Conservation (phyloP, 2,888 invertebrate species). For the Pammene aurita region DNA sequence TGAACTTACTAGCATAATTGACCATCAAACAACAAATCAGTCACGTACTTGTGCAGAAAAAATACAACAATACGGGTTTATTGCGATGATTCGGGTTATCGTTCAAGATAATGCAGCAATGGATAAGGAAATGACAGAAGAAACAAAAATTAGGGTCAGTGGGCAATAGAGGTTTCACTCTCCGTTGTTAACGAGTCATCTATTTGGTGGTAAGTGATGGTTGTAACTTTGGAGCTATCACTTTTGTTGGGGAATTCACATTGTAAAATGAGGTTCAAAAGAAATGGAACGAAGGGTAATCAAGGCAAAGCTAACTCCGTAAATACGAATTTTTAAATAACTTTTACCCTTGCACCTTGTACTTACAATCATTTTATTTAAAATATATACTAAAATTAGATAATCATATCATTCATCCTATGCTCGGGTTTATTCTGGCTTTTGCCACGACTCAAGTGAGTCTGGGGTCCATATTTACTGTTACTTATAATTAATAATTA, state of each 20-base stretch:
- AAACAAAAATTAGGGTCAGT: slow-evolving; percentile 26
- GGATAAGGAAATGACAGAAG: slow-evolving; percentile 10
- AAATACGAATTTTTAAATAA: too few relatives aligned
- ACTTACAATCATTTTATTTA: too few relatives aligned
- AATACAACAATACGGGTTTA: slow-evolving; percentile 1
- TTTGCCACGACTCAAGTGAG: too few relatives aligned
- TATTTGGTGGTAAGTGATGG: slow-evolving; percentile 22
- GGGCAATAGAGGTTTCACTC: slow-evolving; percentile 34
- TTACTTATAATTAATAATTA: too few relatives aligned
- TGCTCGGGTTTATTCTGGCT: too few relatives aligned
- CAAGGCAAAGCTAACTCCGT: too few relatives aligned
- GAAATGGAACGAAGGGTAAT: neutral
- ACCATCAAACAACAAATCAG: too few relatives aligned
- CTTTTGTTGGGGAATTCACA: slow-evolving; percentile 20
- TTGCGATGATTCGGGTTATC: slow-evolving; percentile 15
- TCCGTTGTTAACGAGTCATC: slow-evolving; percentile 23
- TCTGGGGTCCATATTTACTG: too few relatives aligned
- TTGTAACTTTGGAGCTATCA: slow-evolving; percentile 19
- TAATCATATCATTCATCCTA: too few relatives aligned
- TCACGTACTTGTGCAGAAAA: too few relatives aligned
- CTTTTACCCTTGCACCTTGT: too few relatives aligned
- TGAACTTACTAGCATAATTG: slow-evolving; percentile 2
- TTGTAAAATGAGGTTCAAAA: neutral
- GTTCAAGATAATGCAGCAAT: slow-evolving; percentile 18
- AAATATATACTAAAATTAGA: too few relatives aligned